Evolutionary conservation across 2,888 invertebrate species (phyloP), one percentile per base, ranked within the genome.

Genomic region (Dryadula phaetusa): DNA sequence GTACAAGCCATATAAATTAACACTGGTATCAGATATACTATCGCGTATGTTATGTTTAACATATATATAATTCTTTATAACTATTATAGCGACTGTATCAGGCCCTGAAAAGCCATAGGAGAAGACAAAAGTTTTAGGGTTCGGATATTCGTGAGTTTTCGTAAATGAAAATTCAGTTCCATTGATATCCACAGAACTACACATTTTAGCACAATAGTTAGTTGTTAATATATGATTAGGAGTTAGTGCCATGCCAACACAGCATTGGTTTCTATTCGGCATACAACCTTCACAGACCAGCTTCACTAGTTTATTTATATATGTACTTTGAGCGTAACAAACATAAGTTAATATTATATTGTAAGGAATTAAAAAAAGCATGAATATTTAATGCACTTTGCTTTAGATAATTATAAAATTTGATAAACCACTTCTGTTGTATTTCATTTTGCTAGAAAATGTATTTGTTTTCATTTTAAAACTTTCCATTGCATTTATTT

Each of bases 171-270:
- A 12, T 32, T 18, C 42, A 14, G 40, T 53, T 22, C 46, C 44
- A 14, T 65, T 22, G 7, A 62, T 66, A 22, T 72, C 60, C 7
- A 83, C 71, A 8, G 60, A 75, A 49, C 79, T 69, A 74, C 87
- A 88, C 2, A 75, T 75, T 67, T 75, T 62, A n/a, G 86, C 85
- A 67, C 89, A 88, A 65, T 70, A 76, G 2, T 79, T 75, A 0
- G 85, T 84, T 10, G 87, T 84, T 47, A 88, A 54, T 6, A 82
- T 74, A 40, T 82, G 72, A 53, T 79, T 78, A 0, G 79, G 75
- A 34, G 76, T 73, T 64, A 88, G 75, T 22, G 79, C 73, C 14
- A 82, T 82, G 6, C 86, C 88, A 20, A 84, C 61, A 64, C 87
- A 88, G 71, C 80, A 81, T 49, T 74, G 74, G 2, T 73, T 66